Evolutionary conservation across 2,797 vertebrate genomes (phyloP).

Genomic region (Netta rufina): DNA sequence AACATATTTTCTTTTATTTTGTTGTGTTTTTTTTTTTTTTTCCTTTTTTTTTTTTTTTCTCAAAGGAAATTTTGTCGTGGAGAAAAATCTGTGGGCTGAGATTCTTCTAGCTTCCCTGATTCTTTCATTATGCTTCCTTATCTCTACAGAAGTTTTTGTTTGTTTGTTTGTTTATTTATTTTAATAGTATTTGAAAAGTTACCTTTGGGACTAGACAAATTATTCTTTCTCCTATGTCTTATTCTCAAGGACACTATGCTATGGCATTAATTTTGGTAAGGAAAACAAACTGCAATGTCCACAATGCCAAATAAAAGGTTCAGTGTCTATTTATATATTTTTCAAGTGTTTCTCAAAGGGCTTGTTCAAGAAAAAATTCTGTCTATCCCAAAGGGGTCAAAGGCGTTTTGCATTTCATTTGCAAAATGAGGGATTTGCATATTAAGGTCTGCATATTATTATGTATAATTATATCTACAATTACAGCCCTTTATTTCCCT

Average conservation of each 20-base stretch:
- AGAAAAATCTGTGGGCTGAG: neutral
- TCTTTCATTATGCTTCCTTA: constrained; percentile 57
- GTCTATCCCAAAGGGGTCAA: constrained; percentile 39
- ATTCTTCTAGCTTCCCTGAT: constrained; percentile 37
- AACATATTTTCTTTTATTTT: rapidly evolving
- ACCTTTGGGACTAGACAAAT: constrained; percentile 61
- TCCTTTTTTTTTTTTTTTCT: neutral
- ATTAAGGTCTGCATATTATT: constrained; percentile 56
- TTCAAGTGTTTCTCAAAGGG: constrained; percentile 46
- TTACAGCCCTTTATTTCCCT: constrained; percentile 46
- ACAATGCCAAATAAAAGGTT: constrained; percentile 47
- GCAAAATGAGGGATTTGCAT: neutral
- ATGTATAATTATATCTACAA: constrained; percentile 59
- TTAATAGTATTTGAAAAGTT: constrained; percentile 49
- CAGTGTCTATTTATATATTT: constrained; percentile 62
- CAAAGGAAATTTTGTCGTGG: neutral
- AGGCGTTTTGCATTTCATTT: constrained; percentile 33
- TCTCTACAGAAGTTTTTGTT: neutral
- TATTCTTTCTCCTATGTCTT: constrained; percentile 57
- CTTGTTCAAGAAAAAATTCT: constrained; percentile 54
- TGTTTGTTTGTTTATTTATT: neutral
- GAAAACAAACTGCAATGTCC: constrained; percentile 14
- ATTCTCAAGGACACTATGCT: constrained; percentile 50
- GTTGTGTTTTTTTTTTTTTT: neutral
- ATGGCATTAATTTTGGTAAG: constrained; percentile 36